Evolutionary conservation across 2,113 vertebrate species (phyloP).

Genomic region (Laterallus jamaicensis): DNA sequence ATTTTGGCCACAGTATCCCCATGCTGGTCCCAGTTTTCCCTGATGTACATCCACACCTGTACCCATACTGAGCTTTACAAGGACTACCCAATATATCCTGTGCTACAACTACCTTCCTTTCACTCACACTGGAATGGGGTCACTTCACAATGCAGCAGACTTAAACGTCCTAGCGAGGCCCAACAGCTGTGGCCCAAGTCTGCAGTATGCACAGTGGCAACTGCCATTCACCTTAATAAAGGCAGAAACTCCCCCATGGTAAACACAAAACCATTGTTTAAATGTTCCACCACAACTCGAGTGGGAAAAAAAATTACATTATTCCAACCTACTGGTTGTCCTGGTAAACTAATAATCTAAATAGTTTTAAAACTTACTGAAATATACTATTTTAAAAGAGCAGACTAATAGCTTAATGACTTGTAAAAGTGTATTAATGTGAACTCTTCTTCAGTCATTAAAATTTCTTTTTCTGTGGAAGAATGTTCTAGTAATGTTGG

Average conservation of each 20-base stretch:
- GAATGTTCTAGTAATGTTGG: neutral
- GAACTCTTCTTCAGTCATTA: neutral
- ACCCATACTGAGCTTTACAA: neutral
- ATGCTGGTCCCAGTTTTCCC: neutral
- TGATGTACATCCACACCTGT: fast-evolving
- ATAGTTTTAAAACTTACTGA: neutral
- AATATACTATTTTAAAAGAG: neutral
- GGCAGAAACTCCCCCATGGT: neutral
- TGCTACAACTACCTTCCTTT: neutral
- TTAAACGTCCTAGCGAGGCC: neutral
- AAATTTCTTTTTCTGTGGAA: neutral
- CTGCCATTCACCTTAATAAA: neutral
- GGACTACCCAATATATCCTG: neutral
- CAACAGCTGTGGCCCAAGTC: neutral
- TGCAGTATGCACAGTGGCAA: neutral
- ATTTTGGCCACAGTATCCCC: neutral
- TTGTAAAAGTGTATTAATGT: neutral
- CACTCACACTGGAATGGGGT: neutral
- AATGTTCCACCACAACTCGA: neutral
- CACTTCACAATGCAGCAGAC: neutral
- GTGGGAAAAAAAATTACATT: neutral
- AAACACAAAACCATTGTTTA: neutral
- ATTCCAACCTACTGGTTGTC: too few species aligned
- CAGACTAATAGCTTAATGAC: neutral
- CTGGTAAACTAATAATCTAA: neutral